These are phyloP conservation scores for Marronus borbonicus DNA, from an alignment of 2,888 invertebrate species.

Conservation along the genomic window DNA sequence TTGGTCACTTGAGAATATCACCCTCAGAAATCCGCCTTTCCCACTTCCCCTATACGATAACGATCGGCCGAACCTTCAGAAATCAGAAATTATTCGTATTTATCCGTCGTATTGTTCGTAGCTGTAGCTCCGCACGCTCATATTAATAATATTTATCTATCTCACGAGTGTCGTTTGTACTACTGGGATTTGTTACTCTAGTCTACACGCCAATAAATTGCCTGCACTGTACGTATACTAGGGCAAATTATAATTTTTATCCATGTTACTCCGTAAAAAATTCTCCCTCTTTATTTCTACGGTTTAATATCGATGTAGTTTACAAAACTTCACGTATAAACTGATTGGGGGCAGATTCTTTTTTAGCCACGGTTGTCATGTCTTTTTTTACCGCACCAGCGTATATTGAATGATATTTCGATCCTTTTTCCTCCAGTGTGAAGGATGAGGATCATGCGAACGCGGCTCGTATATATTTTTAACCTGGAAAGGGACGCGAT, in stretches of 20 bases:
- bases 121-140: slow-evolving; percentile 33
- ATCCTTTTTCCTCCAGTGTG: neutral
- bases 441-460: neutral
- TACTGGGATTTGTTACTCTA: slow-evolving; percentile 50
- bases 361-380: neutral
- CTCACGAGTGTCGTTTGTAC: slow-evolving; percentile 53
- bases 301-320: neutral
- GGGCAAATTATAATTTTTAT: slow-evolving; percentile 48
- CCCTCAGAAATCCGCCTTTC: neutral
- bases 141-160: slow-evolving; percentile 54
- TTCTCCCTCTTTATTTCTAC: neutral
- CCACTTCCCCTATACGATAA: slow-evolving; percentile 1
- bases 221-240: neutral
- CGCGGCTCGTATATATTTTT: slow-evolving; percentile 18
- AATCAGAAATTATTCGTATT: slow-evolving; percentile 51
- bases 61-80: slow-evolving; percentile 13
- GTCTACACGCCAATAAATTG: slow-evolving; percentile 43
- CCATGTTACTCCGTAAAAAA: slow-evolving; percentile 19
- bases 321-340: neutral
- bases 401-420: neutral
- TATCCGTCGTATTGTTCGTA: slow-evolving; percentile 28
- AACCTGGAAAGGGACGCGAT: slow-evolving; percentile 1
- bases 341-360: neutral
- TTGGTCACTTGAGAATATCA: slow-evolving; percentile 3
- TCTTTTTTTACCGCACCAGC: slow-evolving; percentile 1